Percentiles rank a stretch among this genome's conserved stretches.
These are phyloP conservation scores for Tyrannus savana DNA, from an alignment of 2,113 vertebrate species.

Conservation along the genomic window DNA sequence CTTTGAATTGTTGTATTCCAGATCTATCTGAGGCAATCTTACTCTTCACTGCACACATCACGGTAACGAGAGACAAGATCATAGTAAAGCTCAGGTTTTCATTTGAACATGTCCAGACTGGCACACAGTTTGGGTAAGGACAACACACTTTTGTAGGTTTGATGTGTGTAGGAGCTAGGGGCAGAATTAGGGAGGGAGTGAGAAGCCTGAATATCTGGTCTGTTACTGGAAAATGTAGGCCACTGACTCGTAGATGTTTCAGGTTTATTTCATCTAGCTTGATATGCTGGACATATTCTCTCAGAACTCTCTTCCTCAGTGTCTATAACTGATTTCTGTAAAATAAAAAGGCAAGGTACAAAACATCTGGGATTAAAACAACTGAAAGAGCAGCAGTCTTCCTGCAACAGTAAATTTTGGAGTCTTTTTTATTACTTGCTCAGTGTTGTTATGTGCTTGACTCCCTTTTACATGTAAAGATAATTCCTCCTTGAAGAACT, in stretches of 20 bases:
- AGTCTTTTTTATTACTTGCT: slow-evolving; percentile 17
- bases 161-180: slow-evolving; percentile 15
- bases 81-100: background rate
- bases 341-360: background rate
- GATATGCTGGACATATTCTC: background rate
- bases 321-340: background rate
- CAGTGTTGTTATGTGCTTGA: background rate
- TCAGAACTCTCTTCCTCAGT: background rate
- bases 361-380: slow-evolving; percentile 1
- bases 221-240: slow-evolving; percentile 2
- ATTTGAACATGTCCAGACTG: slow-evolving; percentile 31
- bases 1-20: slow-evolving; percentile 7
- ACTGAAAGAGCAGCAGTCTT: background rate
- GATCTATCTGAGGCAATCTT: slow-evolving; percentile 41
- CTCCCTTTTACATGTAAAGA: background rate
- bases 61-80: slow-evolving; percentile 10
- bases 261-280: background rate
- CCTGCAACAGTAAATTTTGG: background rate
- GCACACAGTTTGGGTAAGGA: background rate
- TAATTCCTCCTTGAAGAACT: slow-evolving; percentile 31
- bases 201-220: slow-evolving; percentile 54
- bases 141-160: background rate
- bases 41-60: background rate
- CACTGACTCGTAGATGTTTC: background rate
- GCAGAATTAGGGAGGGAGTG: background rate